Evolutionary conservation across 2,888 invertebrate species (phyloP).

Genomic region (Trissolcus japonicus): DNA sequence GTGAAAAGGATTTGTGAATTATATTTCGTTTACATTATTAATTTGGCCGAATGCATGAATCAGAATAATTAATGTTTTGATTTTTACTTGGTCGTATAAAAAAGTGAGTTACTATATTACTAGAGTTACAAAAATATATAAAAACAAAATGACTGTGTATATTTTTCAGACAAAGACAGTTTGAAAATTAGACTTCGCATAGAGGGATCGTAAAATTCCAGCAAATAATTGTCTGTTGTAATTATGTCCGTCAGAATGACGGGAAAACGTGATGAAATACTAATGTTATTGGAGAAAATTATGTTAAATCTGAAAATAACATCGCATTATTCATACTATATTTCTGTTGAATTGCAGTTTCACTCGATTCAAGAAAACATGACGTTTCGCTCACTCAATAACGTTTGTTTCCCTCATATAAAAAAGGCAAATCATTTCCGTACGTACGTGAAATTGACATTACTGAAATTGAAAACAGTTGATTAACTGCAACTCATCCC

Average conservation of each 20-base stretch:
- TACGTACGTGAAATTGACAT: no score
- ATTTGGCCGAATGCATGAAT: no score
- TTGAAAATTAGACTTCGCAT: neutral
- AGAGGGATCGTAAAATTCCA: no score
- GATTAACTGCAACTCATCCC: neutral
- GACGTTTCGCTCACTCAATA: no score
- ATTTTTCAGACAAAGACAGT: neutral
- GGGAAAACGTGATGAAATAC: neutral
- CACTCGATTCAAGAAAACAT: neutral
- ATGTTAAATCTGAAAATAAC: slow-evolving; percentile 1
- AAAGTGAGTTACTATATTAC: neutral
- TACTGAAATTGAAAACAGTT: neutral
- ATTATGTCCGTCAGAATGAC: neutral
- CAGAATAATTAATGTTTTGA: no score
- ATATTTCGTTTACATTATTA: no score
- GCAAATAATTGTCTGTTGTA: neutral
- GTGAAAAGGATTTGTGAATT: no score
- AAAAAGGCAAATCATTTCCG: neutral
- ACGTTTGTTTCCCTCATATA: neutral
- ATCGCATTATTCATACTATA: neutral
- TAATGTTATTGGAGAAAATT: neutral
- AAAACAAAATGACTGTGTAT: no score
- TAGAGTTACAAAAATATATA: no score
- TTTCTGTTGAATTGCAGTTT: neutral
- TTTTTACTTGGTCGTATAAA: no score